Percentiles rank a stretch among this genome's conserved stretches.
These are phyloP conservation scores for Alligator sinensis DNA, from an alignment of 2,113 vertebrate species.

Conservation along the genomic window DNA sequence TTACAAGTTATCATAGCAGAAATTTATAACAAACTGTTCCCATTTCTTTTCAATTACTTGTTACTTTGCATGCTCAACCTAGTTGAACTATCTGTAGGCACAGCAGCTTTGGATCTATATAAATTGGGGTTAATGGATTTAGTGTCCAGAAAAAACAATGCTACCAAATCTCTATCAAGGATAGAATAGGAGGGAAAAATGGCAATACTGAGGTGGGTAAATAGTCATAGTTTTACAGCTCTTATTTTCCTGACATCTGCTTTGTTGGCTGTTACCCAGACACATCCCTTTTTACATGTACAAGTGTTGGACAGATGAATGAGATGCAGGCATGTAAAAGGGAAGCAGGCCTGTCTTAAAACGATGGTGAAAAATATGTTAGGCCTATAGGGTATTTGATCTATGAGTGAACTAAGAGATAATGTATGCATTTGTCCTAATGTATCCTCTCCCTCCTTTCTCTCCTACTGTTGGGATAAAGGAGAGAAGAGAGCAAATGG, in stretches of 20 bases:
- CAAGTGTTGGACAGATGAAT: not conserved
- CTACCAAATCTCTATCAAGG: not conserved
- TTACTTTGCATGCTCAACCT: not conserved
- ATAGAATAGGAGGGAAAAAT: not conserved
- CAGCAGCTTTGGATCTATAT: rapidly evolving
- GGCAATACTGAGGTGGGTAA: not conserved
- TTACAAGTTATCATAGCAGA: not conserved
- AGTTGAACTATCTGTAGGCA: not conserved
- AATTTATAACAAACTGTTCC: not conserved
- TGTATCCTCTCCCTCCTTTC: not conserved
- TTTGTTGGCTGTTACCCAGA: not conserved
- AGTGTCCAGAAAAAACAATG: not conserved
- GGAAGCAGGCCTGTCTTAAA: not conserved
- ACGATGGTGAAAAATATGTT: not conserved
- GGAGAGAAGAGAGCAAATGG: not conserved
- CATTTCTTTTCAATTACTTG: rapidly evolving
- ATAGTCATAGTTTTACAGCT: not conserved
- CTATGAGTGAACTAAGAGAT: not conserved
- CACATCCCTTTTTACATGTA: not conserved
- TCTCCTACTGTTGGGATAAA: not conserved
- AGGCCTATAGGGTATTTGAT: not conserved
- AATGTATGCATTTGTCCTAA: rapidly evolving
- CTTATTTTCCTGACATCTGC: not conserved
- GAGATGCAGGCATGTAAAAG: not conserved
- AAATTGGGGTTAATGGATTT: not conserved